A percentile compares a stretch with the other conserved stretches of the same genome.
Conservation (phyloP, 2,113 vertebrate genomes). For the Bagarius yarrelli region DNA sequence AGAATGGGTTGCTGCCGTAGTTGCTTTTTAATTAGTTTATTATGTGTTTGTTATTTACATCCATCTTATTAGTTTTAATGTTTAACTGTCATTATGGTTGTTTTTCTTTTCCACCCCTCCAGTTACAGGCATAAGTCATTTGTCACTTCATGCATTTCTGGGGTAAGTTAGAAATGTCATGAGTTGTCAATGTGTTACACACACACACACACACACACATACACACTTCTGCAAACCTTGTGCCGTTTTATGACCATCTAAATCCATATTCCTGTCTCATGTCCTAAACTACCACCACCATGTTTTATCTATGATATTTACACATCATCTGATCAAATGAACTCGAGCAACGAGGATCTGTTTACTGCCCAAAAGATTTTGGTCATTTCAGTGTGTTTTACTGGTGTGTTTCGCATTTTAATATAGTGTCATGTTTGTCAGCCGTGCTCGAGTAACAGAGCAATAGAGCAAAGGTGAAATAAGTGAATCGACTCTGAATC, state of each 20-base stretch:
- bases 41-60: neutral
- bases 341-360: neutral
- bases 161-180: slow-evolving; percentile 90
- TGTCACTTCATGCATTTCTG: slow-evolving; percentile 94
- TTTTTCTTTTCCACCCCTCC: slow-evolving; percentile 59
- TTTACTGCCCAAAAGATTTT: neutral
- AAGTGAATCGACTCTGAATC: neutral
- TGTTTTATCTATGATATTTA: neutral
- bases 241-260: slow-evolving; percentile 4
- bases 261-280: slow-evolving; percentile 17
- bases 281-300: neutral
- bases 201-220: neutral
- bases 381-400: neutral
- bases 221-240: slow-evolving; percentile 4
- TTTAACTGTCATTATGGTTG: slow-evolving; percentile 72
- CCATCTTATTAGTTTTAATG: slow-evolving; percentile 48
- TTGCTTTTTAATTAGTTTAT: neutral
- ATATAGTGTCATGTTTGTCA: neutral
- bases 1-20: too few relatives aligned
- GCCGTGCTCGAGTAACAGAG: neutral
- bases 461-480: neutral
- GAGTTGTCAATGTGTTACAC: neutral
- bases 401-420: neutral
- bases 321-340: neutral
- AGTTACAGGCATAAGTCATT: slow-evolving; percentile 91